These are phyloP conservation scores for Bombyx mandarina DNA, from an alignment of 1,140 invertebrate genomes.

Conservation along the genomic window DNA sequence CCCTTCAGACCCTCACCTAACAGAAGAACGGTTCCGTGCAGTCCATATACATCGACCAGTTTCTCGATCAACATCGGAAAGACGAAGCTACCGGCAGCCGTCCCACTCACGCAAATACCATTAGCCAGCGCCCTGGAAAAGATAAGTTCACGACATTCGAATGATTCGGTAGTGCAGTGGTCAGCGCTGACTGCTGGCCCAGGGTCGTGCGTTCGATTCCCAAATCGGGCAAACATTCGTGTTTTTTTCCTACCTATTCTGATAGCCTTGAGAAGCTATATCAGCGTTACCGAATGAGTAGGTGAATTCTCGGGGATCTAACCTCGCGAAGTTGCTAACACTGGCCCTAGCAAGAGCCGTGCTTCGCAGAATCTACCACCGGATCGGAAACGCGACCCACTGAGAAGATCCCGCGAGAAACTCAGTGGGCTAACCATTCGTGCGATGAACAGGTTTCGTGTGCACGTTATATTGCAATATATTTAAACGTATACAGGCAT, in stretches of 20 bases:
- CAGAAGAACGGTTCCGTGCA: slow-evolving; percentile 81
- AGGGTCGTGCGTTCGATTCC: slow-evolving; percentile 64
- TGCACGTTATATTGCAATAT: too few relatives aligned
- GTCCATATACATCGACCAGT: slow-evolving; percentile 76
- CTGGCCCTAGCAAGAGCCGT: too few relatives aligned
- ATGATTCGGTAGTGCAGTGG: slow-evolving; percentile 78
- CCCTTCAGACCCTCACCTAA: slow-evolving; percentile 58
- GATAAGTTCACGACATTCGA: slow-evolving; percentile 6
- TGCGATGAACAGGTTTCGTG: too few relatives aligned
- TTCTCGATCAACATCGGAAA: slow-evolving; percentile 82
- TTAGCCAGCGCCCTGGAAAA: slow-evolving; percentile 78
- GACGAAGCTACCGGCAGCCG: slow-evolving; percentile 83
- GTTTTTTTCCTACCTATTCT: neutral
- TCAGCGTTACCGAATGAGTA: too few relatives aligned
- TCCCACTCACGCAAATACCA: slow-evolving; percentile 85
- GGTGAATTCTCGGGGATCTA: too few relatives aligned
- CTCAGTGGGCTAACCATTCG: too few relatives aligned
- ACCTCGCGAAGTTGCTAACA: too few relatives aligned
- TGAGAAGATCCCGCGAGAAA: too few relatives aligned
- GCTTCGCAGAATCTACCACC: too few relatives aligned
- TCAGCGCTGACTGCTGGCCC: slow-evolving; percentile 78
- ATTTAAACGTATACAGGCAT: too few relatives aligned
- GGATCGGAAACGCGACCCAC: too few relatives aligned
- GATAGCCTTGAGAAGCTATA: too few relatives aligned
- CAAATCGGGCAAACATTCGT: neutral